Conservation (phyloP, 2,797 vertebrate genomes). For the Danio aesculapii region DNA sequence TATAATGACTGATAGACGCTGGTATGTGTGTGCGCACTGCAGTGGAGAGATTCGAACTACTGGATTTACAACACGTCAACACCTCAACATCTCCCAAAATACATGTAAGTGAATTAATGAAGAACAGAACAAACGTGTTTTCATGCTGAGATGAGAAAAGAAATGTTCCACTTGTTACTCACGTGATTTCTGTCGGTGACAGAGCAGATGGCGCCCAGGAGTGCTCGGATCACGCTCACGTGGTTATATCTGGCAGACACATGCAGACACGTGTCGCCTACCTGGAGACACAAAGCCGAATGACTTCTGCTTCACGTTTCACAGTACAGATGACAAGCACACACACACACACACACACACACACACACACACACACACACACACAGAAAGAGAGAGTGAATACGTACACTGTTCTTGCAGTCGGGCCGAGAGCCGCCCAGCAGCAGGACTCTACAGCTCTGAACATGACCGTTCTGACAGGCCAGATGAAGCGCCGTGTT, state of each 20-base stretch:
- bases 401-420: constrained; percentile 90
- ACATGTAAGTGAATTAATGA: too few relatives aligned
- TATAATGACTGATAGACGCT: too few relatives aligned
- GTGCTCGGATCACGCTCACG: constrained; percentile 87
- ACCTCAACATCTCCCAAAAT: too few relatives aligned
- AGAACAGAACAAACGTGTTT: too few relatives aligned
- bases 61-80: too few relatives aligned
- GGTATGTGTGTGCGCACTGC: too few relatives aligned
- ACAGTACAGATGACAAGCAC: not conserved
- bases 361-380: not conserved
- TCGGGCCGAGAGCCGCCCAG: constrained; percentile 92
- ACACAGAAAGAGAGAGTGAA: not conserved
- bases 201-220: constrained; percentile 95
- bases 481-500: constrained; percentile 94
- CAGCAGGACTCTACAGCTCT: constrained; percentile 89
- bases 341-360: not conserved
- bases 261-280: constrained; percentile 93
- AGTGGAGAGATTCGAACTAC: too few relatives aligned
- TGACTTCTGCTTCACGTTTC: not conserved
- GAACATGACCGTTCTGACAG: constrained; percentile 94
- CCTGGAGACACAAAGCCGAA: constrained; percentile 72
- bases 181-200: constrained; percentile 96
- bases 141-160: not conserved
- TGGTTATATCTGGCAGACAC: constrained; percentile 96
- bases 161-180: constrained; percentile 62